These are phyloP conservation scores for Paraescarpia echinospica DNA, from an alignment of 1,140 invertebrate species.

Conservation along the genomic window DNA sequence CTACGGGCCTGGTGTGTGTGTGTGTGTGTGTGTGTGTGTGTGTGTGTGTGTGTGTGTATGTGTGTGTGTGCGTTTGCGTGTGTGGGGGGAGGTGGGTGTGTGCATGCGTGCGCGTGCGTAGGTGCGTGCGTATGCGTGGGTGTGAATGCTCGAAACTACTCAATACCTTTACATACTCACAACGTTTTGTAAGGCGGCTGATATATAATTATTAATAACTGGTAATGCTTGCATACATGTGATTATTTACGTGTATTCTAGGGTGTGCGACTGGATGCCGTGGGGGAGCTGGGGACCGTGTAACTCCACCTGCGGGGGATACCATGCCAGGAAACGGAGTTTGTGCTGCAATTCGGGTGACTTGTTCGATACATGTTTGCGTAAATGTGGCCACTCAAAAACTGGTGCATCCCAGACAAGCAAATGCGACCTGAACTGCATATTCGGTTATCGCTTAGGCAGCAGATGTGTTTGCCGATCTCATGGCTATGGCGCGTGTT, in stretches of 20 bases:
- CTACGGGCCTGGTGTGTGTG: no score
- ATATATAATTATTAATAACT: no score
- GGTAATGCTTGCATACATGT: no score
- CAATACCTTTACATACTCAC: no score
- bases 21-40: no score
- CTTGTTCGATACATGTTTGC: not conserved
- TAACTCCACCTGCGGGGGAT: not conserved
- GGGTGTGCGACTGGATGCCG: not conserved
- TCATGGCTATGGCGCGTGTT: not conserved
- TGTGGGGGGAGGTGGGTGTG: no score
- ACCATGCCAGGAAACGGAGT: not conserved
- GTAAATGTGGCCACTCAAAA: not conserved
- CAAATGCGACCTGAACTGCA: not conserved
- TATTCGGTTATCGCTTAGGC: not conserved
- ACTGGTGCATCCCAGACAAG: not conserved
- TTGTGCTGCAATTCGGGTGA: not conserved
- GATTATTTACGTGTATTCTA: not conserved
- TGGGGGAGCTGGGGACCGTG: not conserved
- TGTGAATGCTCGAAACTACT: no score
- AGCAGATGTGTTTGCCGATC: slow-evolving; percentile 1
- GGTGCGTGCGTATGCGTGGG: no score
- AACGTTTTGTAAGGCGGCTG: no score
- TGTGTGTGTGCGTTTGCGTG: no score
- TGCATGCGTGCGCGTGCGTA: no score
- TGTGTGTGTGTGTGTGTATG: no score